Evolutionary conservation across 2,888 invertebrate species (phyloP).

Genomic region (Chrysolina oricalcia): DNA sequence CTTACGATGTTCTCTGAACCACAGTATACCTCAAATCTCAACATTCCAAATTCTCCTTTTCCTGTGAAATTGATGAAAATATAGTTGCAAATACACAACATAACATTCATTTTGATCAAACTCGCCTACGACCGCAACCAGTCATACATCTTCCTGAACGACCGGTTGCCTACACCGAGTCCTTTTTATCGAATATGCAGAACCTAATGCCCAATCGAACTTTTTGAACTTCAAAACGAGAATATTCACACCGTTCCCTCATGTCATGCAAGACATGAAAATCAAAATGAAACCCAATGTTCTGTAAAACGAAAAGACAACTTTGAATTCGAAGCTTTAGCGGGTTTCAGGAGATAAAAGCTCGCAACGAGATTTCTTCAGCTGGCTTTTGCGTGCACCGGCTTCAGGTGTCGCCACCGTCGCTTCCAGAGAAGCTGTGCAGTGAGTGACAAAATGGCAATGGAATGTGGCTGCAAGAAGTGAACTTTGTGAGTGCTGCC

Average conservation of each 20-base stretch:
- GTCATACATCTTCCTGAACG: not conserved
- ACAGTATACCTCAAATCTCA: no score
- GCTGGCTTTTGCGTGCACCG: slow-evolving; percentile 44
- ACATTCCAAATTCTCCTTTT: not conserved
- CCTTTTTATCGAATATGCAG: not conserved
- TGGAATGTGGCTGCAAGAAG: slow-evolving; percentile 70
- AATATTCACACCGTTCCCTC: no score
- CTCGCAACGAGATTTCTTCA: slow-evolving; percentile 43
- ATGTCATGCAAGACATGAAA: not conserved
- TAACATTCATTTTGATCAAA: not conserved
- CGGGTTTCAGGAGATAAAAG: slow-evolving; percentile 26
- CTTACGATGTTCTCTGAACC: no score
- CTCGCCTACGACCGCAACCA: not conserved
- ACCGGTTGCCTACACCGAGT: not conserved
- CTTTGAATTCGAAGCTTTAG: slow-evolving; percentile 1
- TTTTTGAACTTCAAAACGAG: not conserved
- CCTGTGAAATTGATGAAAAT: no score
- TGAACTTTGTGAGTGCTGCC: slow-evolving; percentile 69
- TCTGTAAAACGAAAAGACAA: not conserved
- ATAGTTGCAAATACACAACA: no score
- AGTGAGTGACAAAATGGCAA: slow-evolving; percentile 73
- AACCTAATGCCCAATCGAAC: not conserved
- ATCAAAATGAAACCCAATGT: no score
- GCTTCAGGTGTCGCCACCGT: slow-evolving; percentile 56
- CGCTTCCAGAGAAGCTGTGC: slow-evolving; percentile 61